Conservation (phyloP, 1,140 invertebrate species). For the Calycopis cecrops region DNA sequence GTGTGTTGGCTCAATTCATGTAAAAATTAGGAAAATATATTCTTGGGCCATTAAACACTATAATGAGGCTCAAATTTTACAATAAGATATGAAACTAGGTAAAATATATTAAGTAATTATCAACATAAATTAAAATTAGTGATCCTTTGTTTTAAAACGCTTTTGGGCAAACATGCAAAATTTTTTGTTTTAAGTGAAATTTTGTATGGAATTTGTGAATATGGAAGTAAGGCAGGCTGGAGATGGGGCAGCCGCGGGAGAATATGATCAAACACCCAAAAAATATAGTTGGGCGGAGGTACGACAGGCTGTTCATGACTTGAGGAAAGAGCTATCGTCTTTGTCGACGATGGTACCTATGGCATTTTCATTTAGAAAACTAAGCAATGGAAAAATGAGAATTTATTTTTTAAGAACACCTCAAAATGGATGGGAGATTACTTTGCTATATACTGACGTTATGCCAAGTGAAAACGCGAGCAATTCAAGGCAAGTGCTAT, state of each 20-base stretch:
- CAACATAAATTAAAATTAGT: conserved; percentile 19
- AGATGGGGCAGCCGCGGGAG: conserved; percentile 54
- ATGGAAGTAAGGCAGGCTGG: conserved; percentile 66
- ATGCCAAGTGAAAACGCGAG: conserved; percentile 55
- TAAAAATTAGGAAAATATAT: conserved; percentile 35
- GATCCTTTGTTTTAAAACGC: conserved; percentile 35
- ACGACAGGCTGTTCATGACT: conserved; percentile 86
- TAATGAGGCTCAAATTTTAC: conserved; percentile 40
- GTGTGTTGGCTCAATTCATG: conserved; percentile 58
- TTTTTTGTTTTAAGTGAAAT: conserved; percentile 33
- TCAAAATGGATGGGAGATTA: conserved; percentile 90
- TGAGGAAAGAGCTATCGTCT: conserved; percentile 85
- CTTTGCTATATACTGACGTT: conserved; percentile 90
- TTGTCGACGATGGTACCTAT: conserved; percentile 86
- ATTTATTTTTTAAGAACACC: conserved; percentile 93
- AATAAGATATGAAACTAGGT: conserved; percentile 45
- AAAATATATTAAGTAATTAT: conserved; percentile 40
- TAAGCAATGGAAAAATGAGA: conserved; percentile 85
- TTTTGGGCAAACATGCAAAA: conserved; percentile 43
- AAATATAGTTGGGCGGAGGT: conserved; percentile 87
- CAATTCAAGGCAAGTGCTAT: conserved; percentile 40
- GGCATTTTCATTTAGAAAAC: conserved; percentile 85
- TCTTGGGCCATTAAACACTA: conserved; percentile 42
- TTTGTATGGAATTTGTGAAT: conserved; percentile 52
- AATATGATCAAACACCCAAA: conserved; percentile 48